Percentiles rank a stretch among this genome's conserved stretches.
Evolutionary conservation across 2,888 invertebrate genomes (phyloP).

Genomic region (Empis stercorea): DNA sequence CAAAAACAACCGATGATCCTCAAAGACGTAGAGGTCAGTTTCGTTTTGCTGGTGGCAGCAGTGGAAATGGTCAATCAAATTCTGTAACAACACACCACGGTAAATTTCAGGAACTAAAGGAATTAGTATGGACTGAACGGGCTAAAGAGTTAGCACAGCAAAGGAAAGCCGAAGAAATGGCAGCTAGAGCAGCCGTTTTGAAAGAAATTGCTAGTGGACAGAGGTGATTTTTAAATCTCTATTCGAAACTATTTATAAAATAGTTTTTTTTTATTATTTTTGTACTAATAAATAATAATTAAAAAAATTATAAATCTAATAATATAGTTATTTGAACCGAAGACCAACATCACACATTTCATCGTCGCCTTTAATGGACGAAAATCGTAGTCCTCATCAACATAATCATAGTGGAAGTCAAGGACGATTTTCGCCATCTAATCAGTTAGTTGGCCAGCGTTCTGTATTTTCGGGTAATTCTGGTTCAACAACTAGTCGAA

Average conservation of each 20-base stretch:
- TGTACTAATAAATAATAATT: no score
- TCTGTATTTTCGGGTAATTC: slow-evolving; percentile 13
- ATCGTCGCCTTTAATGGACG: slow-evolving; percentile 20
- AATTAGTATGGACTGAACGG: slow-evolving; percentile 62
- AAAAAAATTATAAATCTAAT: no score
- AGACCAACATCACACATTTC: background rate
- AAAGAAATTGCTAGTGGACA: slow-evolving; percentile 50
- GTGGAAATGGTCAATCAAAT: slow-evolving; percentile 13
- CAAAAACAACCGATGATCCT: slow-evolving; percentile 4
- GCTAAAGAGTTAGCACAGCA: slow-evolving; percentile 64
- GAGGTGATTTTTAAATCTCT: no score
- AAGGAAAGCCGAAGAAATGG: slow-evolving; percentile 58
- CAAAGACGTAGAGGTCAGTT: slow-evolving; percentile 7
- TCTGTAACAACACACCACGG: slow-evolving; percentile 27
- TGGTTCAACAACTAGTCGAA: slow-evolving; percentile 9
- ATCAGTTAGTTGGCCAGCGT: background rate
- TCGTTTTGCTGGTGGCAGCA: background rate
- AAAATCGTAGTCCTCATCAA: slow-evolving; percentile 24
- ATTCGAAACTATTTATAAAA: no score
- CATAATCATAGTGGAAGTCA: slow-evolving; percentile 7
- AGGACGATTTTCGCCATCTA: background rate
- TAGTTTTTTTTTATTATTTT: no score
- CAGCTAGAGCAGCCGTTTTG: slow-evolving; percentile 46
- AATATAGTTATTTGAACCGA: background rate
- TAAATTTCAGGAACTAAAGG: slow-evolving; percentile 64